These are phyloP conservation scores for Pseudocheirus occidentalis DNA, from an alignment of 2,797 vertebrate species.

Conservation along the genomic window DNA sequence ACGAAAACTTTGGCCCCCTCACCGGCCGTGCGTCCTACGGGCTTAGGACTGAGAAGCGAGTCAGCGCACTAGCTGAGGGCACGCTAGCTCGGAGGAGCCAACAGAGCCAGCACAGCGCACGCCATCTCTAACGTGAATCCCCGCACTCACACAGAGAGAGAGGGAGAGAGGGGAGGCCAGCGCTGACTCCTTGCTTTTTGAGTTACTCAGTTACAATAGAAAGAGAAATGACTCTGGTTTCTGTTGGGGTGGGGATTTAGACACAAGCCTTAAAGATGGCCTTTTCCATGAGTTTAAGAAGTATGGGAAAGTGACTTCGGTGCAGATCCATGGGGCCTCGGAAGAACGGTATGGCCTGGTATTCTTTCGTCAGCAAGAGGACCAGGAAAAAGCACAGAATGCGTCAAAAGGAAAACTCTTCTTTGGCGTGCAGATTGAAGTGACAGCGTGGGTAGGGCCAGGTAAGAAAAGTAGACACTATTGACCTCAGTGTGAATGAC, in stretches of 20 bases:
- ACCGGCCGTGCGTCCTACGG: not conserved
- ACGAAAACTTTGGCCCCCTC: not conserved
- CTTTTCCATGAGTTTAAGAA: conserved; percentile 99
- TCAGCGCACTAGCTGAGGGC: not conserved
- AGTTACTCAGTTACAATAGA: conserved; percentile 49
- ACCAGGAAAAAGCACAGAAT: conserved; percentile 97
- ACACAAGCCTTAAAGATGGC: conserved; percentile 99
- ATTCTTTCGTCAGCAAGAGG: conserved; percentile 99
- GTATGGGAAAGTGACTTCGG: conserved; percentile 98
- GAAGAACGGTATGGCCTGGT: conserved; percentile 98
- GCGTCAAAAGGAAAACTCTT: conserved; percentile 99
- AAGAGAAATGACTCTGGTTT: conserved; percentile 66
- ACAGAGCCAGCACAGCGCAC: not conserved
- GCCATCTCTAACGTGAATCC: not conserved
- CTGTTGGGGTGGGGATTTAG: conserved; percentile 82
- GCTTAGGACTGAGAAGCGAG: not conserved
- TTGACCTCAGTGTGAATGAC: conserved; percentile 14
- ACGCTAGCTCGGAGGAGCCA: not conserved
- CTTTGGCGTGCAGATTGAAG: conserved; percentile 99
- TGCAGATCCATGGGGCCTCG: conserved; percentile 97
- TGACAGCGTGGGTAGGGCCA: conserved; percentile 97
- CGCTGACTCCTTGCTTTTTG: conserved; percentile 11
- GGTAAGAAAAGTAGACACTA: conserved; percentile 84
- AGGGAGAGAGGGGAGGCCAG: not conserved
- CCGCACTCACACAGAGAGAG: not conserved